Evolutionary conservation across 92 coral and sea anemone species (phyloP), one percentile per base, ranked within the genome.

Genomic region (Parazoanthus swiftii): DNA sequence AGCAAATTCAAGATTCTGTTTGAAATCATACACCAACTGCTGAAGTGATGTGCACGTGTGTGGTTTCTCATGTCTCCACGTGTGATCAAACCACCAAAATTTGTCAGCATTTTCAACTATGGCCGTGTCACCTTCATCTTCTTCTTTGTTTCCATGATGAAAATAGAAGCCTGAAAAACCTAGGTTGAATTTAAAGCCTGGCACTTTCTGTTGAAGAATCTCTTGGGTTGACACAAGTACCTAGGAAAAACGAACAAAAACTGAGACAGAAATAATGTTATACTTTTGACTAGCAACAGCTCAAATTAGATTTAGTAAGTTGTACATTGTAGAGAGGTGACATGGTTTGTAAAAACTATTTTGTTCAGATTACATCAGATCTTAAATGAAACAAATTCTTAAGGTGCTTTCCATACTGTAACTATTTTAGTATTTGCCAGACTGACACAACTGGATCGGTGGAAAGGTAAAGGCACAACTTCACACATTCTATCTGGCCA

Each of bases 61-160:
- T 5, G 99, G 96, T 81, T 95, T 93, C 25, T 85, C 91, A 83
- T 97, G 99, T 16, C 88, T 82, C 96, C 95, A 95, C 77, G 92
- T 95, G 88, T 97, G 99, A 70, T 95, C 91, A 71, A 97, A 97
- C 99, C 99, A 97, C 95, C 99, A 94, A 63, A 97, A 97, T 68
- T 91, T 90, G 78, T 92, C 89, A 3, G 99, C 95, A 90, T 93
- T 95, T 80, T 88, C 81, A 37, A 97, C 73, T 8, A 97, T 79
- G 85, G 92, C 98, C 43, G 74, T 54, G 80, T 97, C 99, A 18
- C 99, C 99, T 74, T 92, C 98, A 56, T 93, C 81, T 89, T 97
- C 99, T 54, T 91, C 92, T 0, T 90, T 89, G 42, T 26, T 91
- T 21, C 99, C 99, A 71, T 77, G 92, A 48, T 84, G 79, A 85